Evolutionary conservation across 2,888 invertebrate genomes (phyloP).

Genomic region (Drosophila macrospina): DNA sequence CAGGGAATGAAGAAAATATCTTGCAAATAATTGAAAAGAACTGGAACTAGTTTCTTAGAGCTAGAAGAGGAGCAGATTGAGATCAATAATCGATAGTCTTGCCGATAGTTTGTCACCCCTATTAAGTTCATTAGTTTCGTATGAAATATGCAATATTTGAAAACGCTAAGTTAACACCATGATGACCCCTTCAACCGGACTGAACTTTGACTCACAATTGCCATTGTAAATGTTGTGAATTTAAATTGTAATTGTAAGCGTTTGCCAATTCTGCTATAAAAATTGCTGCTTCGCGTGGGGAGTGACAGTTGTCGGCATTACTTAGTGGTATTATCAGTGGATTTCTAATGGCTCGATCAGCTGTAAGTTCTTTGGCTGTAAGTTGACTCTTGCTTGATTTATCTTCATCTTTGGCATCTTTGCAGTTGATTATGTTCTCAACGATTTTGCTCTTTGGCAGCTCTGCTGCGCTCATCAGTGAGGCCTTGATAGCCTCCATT

Average conservation of each 20-base stretch:
- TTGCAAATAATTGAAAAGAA: not conserved
- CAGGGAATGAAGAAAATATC: not conserved
- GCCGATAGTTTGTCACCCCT: not conserved
- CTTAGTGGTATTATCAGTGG: slow-evolving; percentile 15
- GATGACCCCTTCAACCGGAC: not conserved
- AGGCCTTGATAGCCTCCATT: not conserved
- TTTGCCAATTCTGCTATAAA: slow-evolving; percentile 35
- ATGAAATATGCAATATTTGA: slow-evolving; percentile 3
- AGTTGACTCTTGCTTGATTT: no score
- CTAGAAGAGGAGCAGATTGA: no score
- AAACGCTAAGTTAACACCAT: slow-evolving; percentile 16
- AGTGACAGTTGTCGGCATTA: slow-evolving; percentile 24
- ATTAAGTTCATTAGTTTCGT: slow-evolving; percentile 2
- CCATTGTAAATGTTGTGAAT: not conserved
- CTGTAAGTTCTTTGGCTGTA: slow-evolving; percentile 13
- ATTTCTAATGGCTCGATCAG: slow-evolving; percentile 17
- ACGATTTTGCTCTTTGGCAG: not conserved
- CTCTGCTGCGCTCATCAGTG: not conserved
- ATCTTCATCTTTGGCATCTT: not conserved
- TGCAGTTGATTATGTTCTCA: slow-evolving; percentile 13
- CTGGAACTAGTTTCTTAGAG: no score
- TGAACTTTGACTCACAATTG: slow-evolving; percentile 2
- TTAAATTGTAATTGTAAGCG: not conserved
- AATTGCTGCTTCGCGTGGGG: slow-evolving; percentile 15
- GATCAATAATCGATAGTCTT: not conserved